Conservation (phyloP, 2,113 vertebrate species). For the Burhinus bistriatus region DNA sequence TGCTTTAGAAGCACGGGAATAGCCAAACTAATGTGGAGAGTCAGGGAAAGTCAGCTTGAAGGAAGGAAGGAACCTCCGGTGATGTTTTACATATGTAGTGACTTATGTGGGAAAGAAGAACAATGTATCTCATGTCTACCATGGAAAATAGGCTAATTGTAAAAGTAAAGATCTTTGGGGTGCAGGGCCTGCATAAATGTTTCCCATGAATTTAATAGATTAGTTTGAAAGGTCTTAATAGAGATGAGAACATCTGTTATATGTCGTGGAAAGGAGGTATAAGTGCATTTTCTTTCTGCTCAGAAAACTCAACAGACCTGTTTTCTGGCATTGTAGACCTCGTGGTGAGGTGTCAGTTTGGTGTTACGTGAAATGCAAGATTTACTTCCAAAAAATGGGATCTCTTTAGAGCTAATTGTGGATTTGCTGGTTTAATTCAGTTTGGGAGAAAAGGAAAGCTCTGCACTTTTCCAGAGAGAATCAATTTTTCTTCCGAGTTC, state of each 20-base stretch:
- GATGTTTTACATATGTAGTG: constrained; percentile 17
- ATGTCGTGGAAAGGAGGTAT: not conserved
- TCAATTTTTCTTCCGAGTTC: not conserved
- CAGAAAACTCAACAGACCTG: not conserved
- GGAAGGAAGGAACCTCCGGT: not conserved
- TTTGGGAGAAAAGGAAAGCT: not conserved
- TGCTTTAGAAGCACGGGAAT: not conserved
- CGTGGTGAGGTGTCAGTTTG: not conserved
- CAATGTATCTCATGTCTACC: not conserved
- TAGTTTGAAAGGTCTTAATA: not conserved
- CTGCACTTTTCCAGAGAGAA: not conserved
- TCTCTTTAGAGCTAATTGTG: not conserved
- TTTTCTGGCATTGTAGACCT: not conserved
- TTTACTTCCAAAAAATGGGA: not conserved
- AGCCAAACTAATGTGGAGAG: not conserved
- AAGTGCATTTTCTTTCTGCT: not conserved
- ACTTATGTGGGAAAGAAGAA: not conserved
- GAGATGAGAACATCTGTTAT: not conserved
- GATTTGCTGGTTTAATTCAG: not conserved
- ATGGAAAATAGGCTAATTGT: not conserved
- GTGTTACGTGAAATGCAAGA: not conserved
- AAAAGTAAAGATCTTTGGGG: not conserved
- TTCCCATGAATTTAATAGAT: not conserved
- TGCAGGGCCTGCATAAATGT: not conserved
- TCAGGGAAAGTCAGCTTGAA: not conserved